Percentiles rank a stretch among this genome's conserved stretches.
Evolutionary conservation across 2,888 invertebrate genomes (phyloP).

Genomic region (Leistus spinibarbis): DNA sequence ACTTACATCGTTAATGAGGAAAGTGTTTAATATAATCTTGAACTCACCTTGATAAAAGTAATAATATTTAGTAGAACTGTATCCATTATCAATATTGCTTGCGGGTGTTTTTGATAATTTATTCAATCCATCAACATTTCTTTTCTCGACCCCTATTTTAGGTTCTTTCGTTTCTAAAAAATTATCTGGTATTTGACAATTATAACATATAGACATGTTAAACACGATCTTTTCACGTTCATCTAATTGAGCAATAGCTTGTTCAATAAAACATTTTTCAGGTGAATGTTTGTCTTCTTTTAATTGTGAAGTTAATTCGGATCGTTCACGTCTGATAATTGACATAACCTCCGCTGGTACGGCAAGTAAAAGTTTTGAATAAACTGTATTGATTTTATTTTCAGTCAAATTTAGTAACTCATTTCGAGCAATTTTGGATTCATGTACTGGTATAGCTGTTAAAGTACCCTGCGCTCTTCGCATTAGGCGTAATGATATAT

Average conservation of each 20-base stretch:
- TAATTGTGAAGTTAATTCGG: slow-evolving; percentile 67
- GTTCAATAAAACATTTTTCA: slow-evolving; percentile 84
- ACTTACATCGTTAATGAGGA: no score
- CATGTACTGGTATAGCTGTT: slow-evolving; percentile 61
- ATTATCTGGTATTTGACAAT: slow-evolving; percentile 48
- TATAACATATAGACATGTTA: slow-evolving; percentile 43
- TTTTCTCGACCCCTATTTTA: slow-evolving; percentile 42
- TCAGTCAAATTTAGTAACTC: slow-evolving; percentile 59
- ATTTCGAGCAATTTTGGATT: slow-evolving; percentile 48
- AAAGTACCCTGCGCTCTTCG: slow-evolving; percentile 63
- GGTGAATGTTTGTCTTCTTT: slow-evolving; percentile 73
- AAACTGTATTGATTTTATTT: slow-evolving; percentile 62
- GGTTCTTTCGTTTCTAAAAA: slow-evolving; percentile 44
- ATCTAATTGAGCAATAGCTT: slow-evolving; percentile 75
- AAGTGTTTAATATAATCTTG: slow-evolving; percentile 19
- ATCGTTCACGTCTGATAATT: slow-evolving; percentile 76
- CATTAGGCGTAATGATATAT: slow-evolving; percentile 83
- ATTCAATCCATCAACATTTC: slow-evolving; percentile 47
- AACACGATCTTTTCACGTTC: slow-evolving; percentile 58
- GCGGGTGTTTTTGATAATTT: slow-evolving; percentile 43
- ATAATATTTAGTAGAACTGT: slow-evolving; percentile 63
- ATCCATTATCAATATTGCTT: slow-evolving; percentile 13
- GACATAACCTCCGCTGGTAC: slow-evolving; percentile 68
- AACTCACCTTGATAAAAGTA: slow-evolving; percentile 82
- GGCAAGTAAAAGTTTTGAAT: slow-evolving; percentile 80